Evolutionary conservation across 1,140 invertebrate species (phyloP).

Genomic region (Platorchestia sp.): DNA sequence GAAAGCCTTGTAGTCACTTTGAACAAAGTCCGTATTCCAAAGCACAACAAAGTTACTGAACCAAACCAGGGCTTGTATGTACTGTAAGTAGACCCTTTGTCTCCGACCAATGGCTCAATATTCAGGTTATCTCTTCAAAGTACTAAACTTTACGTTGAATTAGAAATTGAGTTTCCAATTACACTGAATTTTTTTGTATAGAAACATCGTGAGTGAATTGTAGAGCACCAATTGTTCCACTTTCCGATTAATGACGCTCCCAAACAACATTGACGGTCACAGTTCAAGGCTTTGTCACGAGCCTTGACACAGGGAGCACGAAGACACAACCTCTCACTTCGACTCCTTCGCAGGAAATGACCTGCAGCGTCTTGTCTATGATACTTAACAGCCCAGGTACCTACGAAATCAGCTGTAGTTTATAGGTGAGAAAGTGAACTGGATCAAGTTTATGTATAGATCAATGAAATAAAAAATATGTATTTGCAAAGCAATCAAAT

Average conservation of each 20-base stretch:
- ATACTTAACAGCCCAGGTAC: neutral
- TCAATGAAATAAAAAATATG: neutral
- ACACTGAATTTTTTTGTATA: neutral
- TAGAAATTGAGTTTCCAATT: neutral
- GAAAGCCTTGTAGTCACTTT: no score
- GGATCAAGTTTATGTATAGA: neutral
- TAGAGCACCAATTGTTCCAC: neutral
- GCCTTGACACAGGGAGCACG: neutral
- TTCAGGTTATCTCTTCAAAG: neutral
- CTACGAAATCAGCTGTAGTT: neutral
- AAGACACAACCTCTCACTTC: neutral
- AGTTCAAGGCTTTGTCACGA: neutral
- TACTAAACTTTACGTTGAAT: neutral
- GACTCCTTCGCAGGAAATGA: neutral
- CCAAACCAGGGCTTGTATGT: neutral
- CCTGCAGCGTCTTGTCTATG: neutral
- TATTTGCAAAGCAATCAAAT: neutral
- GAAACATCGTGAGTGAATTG: neutral
- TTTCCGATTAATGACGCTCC: neutral
- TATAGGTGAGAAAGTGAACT: no score
- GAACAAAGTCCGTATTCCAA: no score
- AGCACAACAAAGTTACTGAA: no score
- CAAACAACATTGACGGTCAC: neutral
- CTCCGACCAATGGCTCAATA: neutral
- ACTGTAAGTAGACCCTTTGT: neutral